Percentiles rank a stretch among this genome's conserved stretches.
Evolutionary conservation across 2,797 vertebrate genomes (phyloP).

Genomic region (Poeciliopsis paucimaculata): DNA sequence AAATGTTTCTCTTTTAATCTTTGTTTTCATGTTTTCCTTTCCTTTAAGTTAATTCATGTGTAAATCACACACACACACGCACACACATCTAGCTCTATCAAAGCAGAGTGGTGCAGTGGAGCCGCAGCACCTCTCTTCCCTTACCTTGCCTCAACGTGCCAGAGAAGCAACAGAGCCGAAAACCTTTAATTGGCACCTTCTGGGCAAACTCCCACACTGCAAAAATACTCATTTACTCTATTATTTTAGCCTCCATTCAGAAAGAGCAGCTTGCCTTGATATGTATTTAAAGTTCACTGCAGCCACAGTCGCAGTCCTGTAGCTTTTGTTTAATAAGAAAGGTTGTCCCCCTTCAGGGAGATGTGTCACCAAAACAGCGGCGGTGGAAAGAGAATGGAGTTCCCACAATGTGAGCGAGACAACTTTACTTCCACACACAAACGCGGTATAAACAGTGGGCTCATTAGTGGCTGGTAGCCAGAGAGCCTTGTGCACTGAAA

Average conservation of each 20-base stretch:
- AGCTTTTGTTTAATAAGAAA: neutral
- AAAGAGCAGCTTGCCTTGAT: neutral
- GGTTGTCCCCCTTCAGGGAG: neutral
- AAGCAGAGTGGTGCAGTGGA: constrained; percentile 68
- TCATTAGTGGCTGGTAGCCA: constrained; percentile 38
- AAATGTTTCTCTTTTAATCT: neutral
- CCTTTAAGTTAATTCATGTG: constrained; percentile 25
- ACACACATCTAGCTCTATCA: constrained; percentile 42
- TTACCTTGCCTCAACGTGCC: constrained; percentile 32
- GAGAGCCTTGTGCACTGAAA: constrained; percentile 29
- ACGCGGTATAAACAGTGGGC: constrained; percentile 22
- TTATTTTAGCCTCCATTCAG: neutral
- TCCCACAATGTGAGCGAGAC: neutral
- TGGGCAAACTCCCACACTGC: constrained; percentile 5
- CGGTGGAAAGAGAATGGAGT: neutral
- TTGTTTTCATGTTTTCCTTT: constrained; percentile 1
- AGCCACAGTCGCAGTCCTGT: neutral
- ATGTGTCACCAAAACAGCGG: neutral
- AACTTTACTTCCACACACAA: neutral
- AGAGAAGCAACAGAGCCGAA: constrained; percentile 60
- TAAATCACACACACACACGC: constrained; percentile 9
- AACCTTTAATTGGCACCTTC: constrained; percentile 48
- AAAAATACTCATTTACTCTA: neutral
- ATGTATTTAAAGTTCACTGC: neutral
- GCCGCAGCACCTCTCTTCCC: constrained; percentile 55